Conservation (phyloP, 2,888 invertebrate genomes). For the Chrysodeixis includens region DNA sequence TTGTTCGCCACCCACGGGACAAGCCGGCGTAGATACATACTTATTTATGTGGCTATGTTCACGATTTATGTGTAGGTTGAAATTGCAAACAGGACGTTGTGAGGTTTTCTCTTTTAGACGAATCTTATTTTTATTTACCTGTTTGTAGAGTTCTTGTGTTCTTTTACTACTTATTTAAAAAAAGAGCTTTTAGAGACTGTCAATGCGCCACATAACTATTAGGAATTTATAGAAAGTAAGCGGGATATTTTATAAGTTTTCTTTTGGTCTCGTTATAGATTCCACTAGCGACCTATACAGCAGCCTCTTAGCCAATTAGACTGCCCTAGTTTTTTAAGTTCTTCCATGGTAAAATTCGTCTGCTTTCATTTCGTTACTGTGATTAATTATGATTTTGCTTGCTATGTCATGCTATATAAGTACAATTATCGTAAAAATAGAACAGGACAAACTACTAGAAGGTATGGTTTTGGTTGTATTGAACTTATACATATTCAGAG, state of each 20-base stretch:
- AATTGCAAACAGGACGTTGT: conserved; percentile 15
- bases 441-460: too few relatives aligned
- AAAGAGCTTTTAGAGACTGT: too few relatives aligned
- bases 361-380: not conserved
- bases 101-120: not conserved
- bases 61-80: conserved; percentile 42
- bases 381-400: not conserved
- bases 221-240: too few relatives aligned
- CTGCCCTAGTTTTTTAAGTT: conserved; percentile 3
- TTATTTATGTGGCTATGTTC: conserved; percentile 41
- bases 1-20: conserved; percentile 75
- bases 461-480: too few relatives aligned
- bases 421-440: too few relatives aligned
- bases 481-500: too few relatives aligned
- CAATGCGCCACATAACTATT: too few relatives aligned
- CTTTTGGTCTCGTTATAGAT: not conserved
- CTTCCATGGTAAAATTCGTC: not conserved
- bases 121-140: not conserved
- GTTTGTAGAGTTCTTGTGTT: not conserved
- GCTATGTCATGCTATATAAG: too few relatives aligned
- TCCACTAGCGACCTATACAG: not conserved
- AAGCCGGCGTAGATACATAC: conserved; percentile 1
- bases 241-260: not conserved
- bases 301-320: not conserved
- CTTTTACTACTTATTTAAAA: not conserved